Conservation (phyloP, 2,113 vertebrate species). For the Hystrix cristata region DNA sequence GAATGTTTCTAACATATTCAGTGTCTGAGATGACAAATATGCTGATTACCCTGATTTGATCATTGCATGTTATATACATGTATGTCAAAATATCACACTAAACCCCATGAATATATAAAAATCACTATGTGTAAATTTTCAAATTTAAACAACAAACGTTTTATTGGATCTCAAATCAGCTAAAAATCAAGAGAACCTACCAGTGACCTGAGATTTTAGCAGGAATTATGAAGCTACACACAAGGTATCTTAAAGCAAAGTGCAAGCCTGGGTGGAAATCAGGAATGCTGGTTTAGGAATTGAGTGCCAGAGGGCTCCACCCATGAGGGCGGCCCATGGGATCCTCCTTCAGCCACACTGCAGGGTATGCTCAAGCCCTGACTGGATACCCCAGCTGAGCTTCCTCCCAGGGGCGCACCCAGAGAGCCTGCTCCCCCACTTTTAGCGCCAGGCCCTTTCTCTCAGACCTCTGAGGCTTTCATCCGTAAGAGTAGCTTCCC, state of each 20-base stretch:
- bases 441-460: neutral
- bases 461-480: neutral
- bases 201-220: neutral
- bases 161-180: neutral
- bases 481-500: neutral
- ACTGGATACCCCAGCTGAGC: neutral
- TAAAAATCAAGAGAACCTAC: neutral
- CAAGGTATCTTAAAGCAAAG: neutral
- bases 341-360: neutral
- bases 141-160: neutral
- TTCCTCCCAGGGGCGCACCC: neutral
- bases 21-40: neutral
- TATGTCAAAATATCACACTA: neutral
- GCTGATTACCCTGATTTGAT: neutral
- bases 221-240: neutral
- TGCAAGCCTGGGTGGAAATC: neutral
- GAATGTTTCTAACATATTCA: neutral
- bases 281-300: neutral
- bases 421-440: neutral
- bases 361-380: neutral
- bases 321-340: accelerated
- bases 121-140: neutral
- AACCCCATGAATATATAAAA: neutral
- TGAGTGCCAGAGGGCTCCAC: neutral
- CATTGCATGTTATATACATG: neutral